Evolutionary conservation across 2,113 vertebrate species (phyloP).

Genomic region (Pavo muticus): DNA sequence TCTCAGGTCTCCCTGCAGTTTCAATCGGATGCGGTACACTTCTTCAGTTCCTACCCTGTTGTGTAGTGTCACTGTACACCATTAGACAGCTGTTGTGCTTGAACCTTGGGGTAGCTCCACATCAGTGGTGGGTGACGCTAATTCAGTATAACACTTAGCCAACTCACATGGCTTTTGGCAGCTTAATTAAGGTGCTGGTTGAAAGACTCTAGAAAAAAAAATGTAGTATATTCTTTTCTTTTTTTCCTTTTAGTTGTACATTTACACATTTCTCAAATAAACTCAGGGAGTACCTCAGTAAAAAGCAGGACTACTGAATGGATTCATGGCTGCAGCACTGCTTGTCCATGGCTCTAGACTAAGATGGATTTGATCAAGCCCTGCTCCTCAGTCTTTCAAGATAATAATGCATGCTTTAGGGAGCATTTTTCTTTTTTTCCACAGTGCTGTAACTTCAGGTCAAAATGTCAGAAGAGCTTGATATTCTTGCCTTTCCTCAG

Average conservation of each 20-base stretch:
- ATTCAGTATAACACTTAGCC: neutral
- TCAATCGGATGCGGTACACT: constrained; percentile 54
- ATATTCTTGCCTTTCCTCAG: constrained; percentile 47
- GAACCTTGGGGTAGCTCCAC: constrained; percentile 22
- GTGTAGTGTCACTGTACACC: constrained; percentile 27
- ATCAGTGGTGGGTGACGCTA: neutral
- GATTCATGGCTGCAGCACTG: neutral
- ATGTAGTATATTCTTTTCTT: neutral
- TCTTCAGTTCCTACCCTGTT: neutral
- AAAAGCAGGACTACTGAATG: neutral
- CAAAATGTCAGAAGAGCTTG: constrained; percentile 33
- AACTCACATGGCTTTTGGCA: neutral
- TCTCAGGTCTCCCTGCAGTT: constrained; percentile 49
- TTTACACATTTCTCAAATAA: neutral
- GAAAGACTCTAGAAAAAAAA: fast-evolving
- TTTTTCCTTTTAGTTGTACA: neutral
- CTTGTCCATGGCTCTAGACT: neutral
- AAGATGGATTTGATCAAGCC: constrained; percentile 27
- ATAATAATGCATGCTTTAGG: neutral
- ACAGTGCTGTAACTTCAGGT: constrained; percentile 16
- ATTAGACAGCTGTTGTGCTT: constrained; percentile 65
- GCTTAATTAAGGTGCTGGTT: constrained; percentile 24
- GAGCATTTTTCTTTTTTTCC: constrained; percentile 12
- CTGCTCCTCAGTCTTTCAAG: neutral
- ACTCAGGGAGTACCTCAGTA: neutral